phyloP scores from a whole-genome alignment of 2,113 vertebrate genomes.

The Ornithorhynchus anatinus region DNA sequence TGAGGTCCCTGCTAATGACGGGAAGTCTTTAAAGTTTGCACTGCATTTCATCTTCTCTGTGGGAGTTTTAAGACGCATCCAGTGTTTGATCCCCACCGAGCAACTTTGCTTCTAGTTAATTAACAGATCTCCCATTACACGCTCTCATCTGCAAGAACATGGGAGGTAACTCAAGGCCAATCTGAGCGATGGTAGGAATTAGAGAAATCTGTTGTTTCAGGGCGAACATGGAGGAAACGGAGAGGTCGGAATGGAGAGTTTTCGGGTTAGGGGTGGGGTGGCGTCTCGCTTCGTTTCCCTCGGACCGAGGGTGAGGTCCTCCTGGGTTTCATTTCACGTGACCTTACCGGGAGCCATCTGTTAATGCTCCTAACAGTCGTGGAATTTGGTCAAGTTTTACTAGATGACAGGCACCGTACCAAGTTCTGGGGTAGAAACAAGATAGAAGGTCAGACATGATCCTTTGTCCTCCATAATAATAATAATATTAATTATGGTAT shows the following conservation, averaged over 20 bases:
- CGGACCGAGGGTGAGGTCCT: not conserved
- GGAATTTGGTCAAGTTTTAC: too few relatives aligned
- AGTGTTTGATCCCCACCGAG: constrained; percentile 92
- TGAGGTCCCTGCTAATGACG: constrained; percentile 97
- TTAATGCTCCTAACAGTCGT: too few relatives aligned
- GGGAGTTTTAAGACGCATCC: constrained; percentile 90
- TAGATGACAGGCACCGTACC: too few relatives aligned
- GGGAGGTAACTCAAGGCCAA: constrained; percentile 85
- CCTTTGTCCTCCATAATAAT: too few relatives aligned
- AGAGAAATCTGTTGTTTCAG: constrained; percentile 77
- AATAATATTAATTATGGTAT: too few relatives aligned
- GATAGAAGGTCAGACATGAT: too few relatives aligned
- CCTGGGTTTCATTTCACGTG: not conserved
- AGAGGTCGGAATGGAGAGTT: constrained; percentile 61
- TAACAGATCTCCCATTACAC: constrained; percentile 91
- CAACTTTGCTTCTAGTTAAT: constrained; percentile 92
- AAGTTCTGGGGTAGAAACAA: too few relatives aligned
- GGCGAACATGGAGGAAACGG: constrained; percentile 71
- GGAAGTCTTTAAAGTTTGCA: constrained; percentile 99
- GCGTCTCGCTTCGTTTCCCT: too few relatives aligned
- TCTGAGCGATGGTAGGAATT: constrained; percentile 80
- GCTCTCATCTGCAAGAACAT: constrained; percentile 82
- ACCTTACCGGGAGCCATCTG: constrained; percentile 26
- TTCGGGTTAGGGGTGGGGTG: constrained; percentile 60
- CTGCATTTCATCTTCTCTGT: constrained; percentile 96